Evolutionary conservation across 2,113 vertebrate genomes (phyloP).

Genomic region (Hepsetus odoe): DNA sequence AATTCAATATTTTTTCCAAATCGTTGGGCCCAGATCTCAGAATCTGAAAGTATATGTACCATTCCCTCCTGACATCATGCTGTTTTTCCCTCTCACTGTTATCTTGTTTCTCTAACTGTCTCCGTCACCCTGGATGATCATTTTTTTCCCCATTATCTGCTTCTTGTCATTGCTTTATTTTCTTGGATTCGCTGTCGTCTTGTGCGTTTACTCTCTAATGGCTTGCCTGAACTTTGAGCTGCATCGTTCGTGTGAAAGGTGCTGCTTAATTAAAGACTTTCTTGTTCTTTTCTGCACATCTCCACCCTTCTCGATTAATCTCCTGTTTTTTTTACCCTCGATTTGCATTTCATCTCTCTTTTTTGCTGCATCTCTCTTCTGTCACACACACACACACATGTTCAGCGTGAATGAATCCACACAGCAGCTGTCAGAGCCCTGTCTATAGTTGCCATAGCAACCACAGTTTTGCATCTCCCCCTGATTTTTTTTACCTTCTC

Average conservation of each 20-base stretch:
- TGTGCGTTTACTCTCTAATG: not conserved
- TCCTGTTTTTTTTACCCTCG: not conserved
- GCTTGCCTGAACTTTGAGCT: not conserved
- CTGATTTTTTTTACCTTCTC: not conserved
- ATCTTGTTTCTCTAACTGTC: not conserved
- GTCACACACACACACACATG: conserved; percentile 47
- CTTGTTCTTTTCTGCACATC: not conserved
- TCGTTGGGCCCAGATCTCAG: too few relatives aligned
- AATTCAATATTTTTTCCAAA: too few relatives aligned
- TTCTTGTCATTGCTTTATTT: not conserved
- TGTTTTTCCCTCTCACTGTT: not conserved
- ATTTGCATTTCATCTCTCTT: conserved; percentile 24
- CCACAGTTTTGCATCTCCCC: conserved; percentile 36
- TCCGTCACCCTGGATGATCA: not conserved
- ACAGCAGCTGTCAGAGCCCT: conserved; percentile 30
- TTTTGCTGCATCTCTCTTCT: conserved; percentile 12
- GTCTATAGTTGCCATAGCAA: conserved; percentile 52
- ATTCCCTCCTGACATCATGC: not conserved
- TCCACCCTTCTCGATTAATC: not conserved
- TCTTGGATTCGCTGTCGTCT: not conserved
- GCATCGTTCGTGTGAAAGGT: too few relatives aligned
- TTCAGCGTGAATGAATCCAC: conserved; percentile 40
- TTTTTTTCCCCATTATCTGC: not conserved
- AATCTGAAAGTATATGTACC: too few relatives aligned
- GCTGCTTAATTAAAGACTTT: too few relatives aligned